Percentiles rank a stretch among this genome's conserved stretches.
Evolutionary conservation across 1,140 invertebrate genomes (phyloP).

Genomic region (Drosophila eugracilis): DNA sequence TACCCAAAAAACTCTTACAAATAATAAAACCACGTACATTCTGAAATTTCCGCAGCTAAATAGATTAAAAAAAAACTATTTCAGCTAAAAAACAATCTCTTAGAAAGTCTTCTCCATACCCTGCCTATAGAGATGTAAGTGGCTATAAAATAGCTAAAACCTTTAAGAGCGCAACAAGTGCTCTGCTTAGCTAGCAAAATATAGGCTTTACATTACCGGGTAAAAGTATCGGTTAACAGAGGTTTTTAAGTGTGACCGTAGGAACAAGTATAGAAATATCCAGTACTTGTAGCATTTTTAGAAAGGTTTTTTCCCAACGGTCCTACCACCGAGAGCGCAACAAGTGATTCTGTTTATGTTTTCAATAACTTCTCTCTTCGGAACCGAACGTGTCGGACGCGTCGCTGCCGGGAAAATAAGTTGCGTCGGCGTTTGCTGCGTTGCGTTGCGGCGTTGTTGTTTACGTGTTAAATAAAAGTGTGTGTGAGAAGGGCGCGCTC

Average conservation of each 20-base stretch:
- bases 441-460: conserved; percentile 38
- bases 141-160: no score
- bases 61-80: no score
- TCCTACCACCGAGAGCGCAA: conserved; percentile 7
- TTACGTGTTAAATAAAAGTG: conserved; percentile 23
- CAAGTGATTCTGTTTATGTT: conserved; percentile 14
- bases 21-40: no score
- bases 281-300: background rate
- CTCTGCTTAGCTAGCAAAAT: no score
- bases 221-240: background rate
- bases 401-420: conserved; percentile 18
- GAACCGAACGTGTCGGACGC: conserved; percentile 10
- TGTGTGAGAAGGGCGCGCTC: conserved; percentile 31
- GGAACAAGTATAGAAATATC: background rate
- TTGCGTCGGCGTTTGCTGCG: conserved; percentile 39
- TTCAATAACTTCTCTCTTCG: conserved; percentile 7
- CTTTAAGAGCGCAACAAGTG: no score
- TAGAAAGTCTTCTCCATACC: no score
- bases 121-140: no score
- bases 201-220: no score
- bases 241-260: background rate
- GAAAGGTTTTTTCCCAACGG: background rate
- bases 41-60: no score
- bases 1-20: no score
- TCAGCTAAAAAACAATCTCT: no score